These are phyloP conservation scores for Platyrinchus mystaceus DNA, from an alignment of 2,797 vertebrate species.

Conservation along the genomic window DNA sequence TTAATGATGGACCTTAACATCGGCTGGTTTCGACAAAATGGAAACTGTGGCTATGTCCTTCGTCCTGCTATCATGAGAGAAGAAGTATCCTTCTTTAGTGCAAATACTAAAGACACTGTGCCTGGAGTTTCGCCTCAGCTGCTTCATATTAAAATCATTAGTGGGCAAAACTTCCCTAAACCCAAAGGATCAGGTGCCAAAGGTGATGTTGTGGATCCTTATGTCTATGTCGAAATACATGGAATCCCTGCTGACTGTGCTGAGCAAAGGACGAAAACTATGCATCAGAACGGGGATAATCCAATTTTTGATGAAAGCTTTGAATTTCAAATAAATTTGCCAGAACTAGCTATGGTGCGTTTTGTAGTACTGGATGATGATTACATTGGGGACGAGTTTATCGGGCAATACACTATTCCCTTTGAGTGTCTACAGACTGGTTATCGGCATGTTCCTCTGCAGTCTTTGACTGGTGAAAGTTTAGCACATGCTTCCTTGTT, in stretches of 20 bases:
- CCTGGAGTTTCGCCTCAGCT: constrained; percentile 97
- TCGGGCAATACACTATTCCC: constrained; percentile 96
- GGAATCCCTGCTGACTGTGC: constrained; percentile 97
- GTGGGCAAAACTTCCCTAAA: constrained; percentile 98
- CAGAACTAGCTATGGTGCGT: constrained; percentile 96
- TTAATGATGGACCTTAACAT: constrained; percentile 99
- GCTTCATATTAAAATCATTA: constrained; percentile 97
- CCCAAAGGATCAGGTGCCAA: constrained; percentile 98
- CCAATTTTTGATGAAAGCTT: constrained; percentile 98
- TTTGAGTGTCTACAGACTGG: constrained; percentile 98
- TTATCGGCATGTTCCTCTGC: constrained; percentile 93
- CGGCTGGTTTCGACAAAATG: constrained; percentile 97
- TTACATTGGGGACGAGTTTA: constrained; percentile 98
- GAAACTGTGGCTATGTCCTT: constrained; percentile 94
- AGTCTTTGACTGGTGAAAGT: constrained; percentile 92
- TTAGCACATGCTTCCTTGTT: constrained; percentile 92
- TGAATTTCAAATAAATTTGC: constrained; percentile 98
- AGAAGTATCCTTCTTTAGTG: constrained; percentile 97
- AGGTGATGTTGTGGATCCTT: constrained; percentile 96
- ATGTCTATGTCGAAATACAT: constrained; percentile 96
- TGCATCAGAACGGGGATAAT: constrained; percentile 95
- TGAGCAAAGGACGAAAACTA: constrained; percentile 95
- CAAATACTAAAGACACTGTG: constrained; percentile 96
- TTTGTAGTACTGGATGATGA: constrained; percentile 97
- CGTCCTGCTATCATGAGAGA: constrained; percentile 98